Base-by-base conservation (phyloP, 2,888 invertebrate species). In the Agonopterix subpropinquella region DNA sequence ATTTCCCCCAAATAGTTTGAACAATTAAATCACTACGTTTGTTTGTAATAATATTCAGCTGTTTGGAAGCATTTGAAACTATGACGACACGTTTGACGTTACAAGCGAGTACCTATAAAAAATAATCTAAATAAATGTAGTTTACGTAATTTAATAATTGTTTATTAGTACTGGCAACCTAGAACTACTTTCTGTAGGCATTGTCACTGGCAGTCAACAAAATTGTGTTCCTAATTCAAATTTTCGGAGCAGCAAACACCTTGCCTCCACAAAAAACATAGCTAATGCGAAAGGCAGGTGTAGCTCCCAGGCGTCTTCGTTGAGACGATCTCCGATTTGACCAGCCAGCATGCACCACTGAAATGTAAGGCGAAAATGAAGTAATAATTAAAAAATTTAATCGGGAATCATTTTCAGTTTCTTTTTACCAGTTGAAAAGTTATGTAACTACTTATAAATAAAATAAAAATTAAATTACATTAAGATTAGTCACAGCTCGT, bases 221-320 rank as follows among this genome's bases (percentile, higher is more conserved):
- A 63, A 65, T 72, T 70, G 71, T 70, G 70, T 67, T 64, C 65
- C 61, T 56, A 77, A 73, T 71, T 66, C 60, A 65, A 70, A 70
- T 62, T 55, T 44, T 52, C 7, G 63, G 62, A 62, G 53, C 54
- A 55, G 53, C 60, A 59, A 70, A 72, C 80, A 80, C 78, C 80
- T 80, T 80, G 80, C 76, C 55, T 55, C 53, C 44, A 43, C 62
- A 73, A 78, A 79, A 78, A 77, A 68, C 59, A 50, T 53, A 56
- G 59, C 68, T 69, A 73, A 75, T 67, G 80, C 75, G 56, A 73
- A 77, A 70, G 75, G 73, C 80, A 80, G 80, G 79, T 80, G 77
- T 43, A 36, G 53, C 53, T 54, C 55, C 46, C 51, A 59, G 57
- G 54, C 51, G 58, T 63, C 65, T 13, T 2, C 13, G 8, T n/a